These are phyloP conservation scores for Heterohyrax brucei DNA, from an alignment of 2,797 vertebrate species.

Conservation along the genomic window DNA sequence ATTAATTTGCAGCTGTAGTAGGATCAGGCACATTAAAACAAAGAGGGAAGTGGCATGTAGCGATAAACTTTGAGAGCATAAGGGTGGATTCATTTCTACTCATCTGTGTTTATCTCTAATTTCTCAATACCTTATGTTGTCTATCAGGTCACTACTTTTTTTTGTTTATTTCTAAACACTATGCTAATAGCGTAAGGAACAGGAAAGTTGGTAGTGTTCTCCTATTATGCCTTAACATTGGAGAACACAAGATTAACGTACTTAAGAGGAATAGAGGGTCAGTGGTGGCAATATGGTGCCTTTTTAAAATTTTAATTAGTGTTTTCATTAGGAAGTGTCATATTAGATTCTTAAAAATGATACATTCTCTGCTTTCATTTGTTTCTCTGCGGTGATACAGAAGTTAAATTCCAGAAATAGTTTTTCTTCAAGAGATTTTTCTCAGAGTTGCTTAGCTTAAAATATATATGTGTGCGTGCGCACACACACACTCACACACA, in stretches of 20 bases:
- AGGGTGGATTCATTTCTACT: slow-evolving; percentile 42
- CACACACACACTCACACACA: no score
- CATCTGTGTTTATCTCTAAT: slow-evolving; percentile 32
- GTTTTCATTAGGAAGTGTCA: slow-evolving; percentile 75
- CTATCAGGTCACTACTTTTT: slow-evolving; percentile 17
- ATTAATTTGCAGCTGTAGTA: slow-evolving; percentile 84
- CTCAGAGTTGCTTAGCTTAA: not conserved
- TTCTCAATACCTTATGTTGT: not conserved
- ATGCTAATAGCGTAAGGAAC: not conserved
- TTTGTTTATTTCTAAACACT: not conserved
- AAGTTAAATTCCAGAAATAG: slow-evolving; percentile 47
- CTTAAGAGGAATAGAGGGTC: slow-evolving; percentile 44
- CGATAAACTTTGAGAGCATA: slow-evolving; percentile 59
- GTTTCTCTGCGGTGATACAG: slow-evolving; percentile 6
- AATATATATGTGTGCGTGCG: not conserved
- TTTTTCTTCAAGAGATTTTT: slow-evolving; percentile 42
- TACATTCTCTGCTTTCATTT: slow-evolving; percentile 63
- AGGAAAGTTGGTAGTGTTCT: not conserved
- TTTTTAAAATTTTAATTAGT: slow-evolving; percentile 81
- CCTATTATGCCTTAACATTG: not conserved
- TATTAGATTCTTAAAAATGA: slow-evolving; percentile 57
- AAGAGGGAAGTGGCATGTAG: slow-evolving; percentile 25
- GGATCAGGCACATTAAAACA: slow-evolving; percentile 72
- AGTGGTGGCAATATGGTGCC: not conserved
- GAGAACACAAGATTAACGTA: not conserved